A percentile compares a stretch with the other conserved stretches of the same genome.
These are phyloP conservation scores for Drosophila lini DNA, from an alignment of 1,140 invertebrate genomes.

Conservation along the genomic window DNA sequence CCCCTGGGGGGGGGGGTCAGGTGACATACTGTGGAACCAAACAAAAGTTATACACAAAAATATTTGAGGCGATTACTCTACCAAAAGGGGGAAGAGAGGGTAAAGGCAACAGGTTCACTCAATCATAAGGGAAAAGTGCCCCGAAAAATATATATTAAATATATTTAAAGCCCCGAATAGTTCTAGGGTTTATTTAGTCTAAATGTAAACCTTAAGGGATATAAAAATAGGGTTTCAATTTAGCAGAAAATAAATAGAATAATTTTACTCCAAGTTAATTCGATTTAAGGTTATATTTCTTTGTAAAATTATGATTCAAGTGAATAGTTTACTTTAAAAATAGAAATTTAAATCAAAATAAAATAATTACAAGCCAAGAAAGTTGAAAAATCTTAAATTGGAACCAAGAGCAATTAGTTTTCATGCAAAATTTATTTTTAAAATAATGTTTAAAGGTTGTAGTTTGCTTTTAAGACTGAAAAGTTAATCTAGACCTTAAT, in stretches of 20 bases:
- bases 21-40: slow-evolving; percentile 20
- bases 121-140: neutral
- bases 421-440: neutral
- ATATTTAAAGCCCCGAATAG: neutral
- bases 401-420: no score
- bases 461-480: fast-evolving
- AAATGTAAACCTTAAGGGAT: neutral
- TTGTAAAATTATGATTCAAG: no score
- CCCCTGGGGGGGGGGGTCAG: slow-evolving; percentile 4
- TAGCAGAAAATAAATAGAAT: neutral
- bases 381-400: neutral
- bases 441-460: neutral
- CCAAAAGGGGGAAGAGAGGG: neutral
- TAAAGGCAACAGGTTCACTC: slow-evolving; percentile 27
- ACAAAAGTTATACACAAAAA: slow-evolving; percentile 43
- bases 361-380: neutral
- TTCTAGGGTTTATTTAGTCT: neutral
- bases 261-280: no score
- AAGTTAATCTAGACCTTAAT: neutral
- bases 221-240: neutral
- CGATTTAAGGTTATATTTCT: no score
- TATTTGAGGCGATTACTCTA: slow-evolving; percentile 41
- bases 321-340: neutral
- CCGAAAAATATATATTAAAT: neutral
- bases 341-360: fast-evolving